Evolutionary conservation across 2,888 invertebrate species (phyloP).

Genomic region (Netelia fuscicornis): DNA sequence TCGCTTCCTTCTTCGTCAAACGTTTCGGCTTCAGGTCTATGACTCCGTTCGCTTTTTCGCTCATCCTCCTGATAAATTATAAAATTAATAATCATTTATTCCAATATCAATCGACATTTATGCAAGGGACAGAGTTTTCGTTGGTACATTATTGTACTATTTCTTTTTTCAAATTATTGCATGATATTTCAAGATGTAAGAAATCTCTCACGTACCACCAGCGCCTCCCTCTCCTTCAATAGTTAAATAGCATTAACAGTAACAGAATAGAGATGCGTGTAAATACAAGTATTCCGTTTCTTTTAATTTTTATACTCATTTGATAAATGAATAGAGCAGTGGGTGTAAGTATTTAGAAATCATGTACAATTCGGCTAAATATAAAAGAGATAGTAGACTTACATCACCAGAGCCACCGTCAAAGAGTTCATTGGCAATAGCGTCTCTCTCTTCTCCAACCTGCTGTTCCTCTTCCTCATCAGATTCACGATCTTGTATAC

Average conservation of each 20-base stretch:
- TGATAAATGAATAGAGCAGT: constrained; percentile 8
- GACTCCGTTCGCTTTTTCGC: constrained; percentile 89
- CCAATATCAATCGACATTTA: neutral
- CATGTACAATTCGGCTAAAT: constrained; percentile 5
- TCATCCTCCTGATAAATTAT: constrained; percentile 89
- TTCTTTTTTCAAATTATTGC: too few relatives aligned
- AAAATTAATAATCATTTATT: constrained; percentile 9
- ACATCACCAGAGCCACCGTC: constrained; percentile 94
- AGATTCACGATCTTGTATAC: constrained; percentile 96
- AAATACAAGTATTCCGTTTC: neutral
- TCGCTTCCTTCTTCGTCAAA: constrained; percentile 93
- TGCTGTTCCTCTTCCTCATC: constrained; percentile 93
- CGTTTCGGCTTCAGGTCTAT: constrained; percentile 88
- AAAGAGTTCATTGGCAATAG: constrained; percentile 95
- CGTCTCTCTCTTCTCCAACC: constrained; percentile 91
- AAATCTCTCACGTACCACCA: constrained; percentile 72
- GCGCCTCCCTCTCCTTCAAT: constrained; percentile 75
- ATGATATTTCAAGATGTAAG: neutral
- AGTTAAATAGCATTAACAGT: constrained; percentile 69
- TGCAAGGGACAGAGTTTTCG: neutral
- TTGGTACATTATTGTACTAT: too few relatives aligned
- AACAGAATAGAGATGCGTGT: constrained; percentile 38
- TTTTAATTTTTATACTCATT: constrained; percentile 19
- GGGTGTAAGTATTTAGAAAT: neutral
- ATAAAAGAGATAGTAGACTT: constrained; percentile 81